A percentile compares a stretch with the other conserved stretches of the same genome.
Evolutionary conservation across 1,140 invertebrate genomes (phyloP).

Genomic region (Limonius californicus): DNA sequence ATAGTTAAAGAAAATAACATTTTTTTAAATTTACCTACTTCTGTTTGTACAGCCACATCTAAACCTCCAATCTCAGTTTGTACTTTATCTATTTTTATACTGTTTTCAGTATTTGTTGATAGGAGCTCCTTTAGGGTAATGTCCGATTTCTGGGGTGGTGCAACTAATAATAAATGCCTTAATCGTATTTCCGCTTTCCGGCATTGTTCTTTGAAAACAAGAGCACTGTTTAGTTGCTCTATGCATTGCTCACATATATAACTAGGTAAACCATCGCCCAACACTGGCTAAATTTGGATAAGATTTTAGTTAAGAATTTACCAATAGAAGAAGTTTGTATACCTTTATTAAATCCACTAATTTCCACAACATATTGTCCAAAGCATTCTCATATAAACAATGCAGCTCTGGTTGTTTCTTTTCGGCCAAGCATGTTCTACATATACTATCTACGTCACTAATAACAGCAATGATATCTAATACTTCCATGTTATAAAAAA

Average conservation of each 20-base stretch:
- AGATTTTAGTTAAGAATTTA: no score
- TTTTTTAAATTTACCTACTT: not conserved
- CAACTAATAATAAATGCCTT: slow-evolving; percentile 18
- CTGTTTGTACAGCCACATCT: not conserved
- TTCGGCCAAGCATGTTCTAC: slow-evolving; percentile 38
- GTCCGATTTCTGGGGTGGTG: slow-evolving; percentile 3
- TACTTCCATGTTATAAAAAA: not conserved
- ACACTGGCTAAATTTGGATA: slow-evolving; percentile 6
- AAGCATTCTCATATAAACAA: slow-evolving; percentile 31
- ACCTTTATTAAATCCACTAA: slow-evolving; percentile 31
- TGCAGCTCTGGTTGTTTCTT: slow-evolving; percentile 31
- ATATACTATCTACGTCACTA: slow-evolving; percentile 29
- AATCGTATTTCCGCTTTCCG: slow-evolving; percentile 32
- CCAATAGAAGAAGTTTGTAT: no score
- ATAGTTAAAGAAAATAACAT: no score
- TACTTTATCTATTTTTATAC: not conserved
- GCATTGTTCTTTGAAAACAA: slow-evolving; percentile 35
- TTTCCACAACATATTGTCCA: slow-evolving; percentile 28
- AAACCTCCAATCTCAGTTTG: not conserved
- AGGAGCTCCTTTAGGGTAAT: not conserved
- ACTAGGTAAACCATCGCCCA: slow-evolving; percentile 33
- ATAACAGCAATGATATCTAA: not conserved
- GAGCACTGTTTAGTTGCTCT: slow-evolving; percentile 27
- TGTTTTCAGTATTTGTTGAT: not conserved
- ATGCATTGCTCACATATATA: slow-evolving; percentile 35